phyloP scores from a whole-genome alignment of 2,113 vertebrate genomes.

The Mobula hypostoma region DNA sequence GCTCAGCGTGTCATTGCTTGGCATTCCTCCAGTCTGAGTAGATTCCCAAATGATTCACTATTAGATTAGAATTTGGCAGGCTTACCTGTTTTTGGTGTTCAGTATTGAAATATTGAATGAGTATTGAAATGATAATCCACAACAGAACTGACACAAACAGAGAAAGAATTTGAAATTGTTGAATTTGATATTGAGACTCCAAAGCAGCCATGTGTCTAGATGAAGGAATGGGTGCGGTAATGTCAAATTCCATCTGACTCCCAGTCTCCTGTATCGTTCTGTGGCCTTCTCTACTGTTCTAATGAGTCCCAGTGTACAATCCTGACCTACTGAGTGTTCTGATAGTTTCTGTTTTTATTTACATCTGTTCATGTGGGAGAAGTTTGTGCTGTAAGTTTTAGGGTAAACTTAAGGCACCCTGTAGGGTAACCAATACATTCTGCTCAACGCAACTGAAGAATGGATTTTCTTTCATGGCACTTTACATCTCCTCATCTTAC shows the following conservation, averaged over 20 bases:
- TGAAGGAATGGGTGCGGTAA: too few relatives aligned
- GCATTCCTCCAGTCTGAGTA: not conserved
- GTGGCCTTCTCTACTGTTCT: too few relatives aligned
- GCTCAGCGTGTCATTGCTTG: not conserved
- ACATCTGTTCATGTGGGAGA: not conserved
- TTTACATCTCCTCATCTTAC: not conserved
- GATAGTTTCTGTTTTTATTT: too few relatives aligned
- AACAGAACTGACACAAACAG: too few relatives aligned
- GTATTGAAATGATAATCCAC: too few relatives aligned
- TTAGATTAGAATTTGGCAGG: conserved; percentile 10
- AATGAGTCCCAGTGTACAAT: too few relatives aligned
- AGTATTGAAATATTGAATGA: not conserved
- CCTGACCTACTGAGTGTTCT: too few relatives aligned
- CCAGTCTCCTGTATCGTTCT: too few relatives aligned
- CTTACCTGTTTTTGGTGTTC: conserved; percentile 11
- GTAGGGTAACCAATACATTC: not conserved
- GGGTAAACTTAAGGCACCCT: not conserved
- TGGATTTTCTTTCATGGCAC: not conserved
- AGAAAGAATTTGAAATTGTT: too few relatives aligned
- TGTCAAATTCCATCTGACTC: too few relatives aligned
- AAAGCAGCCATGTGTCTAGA: too few relatives aligned
- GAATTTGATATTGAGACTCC: too few relatives aligned
- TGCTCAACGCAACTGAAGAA: not conserved
- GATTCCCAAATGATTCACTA: conserved; percentile 5
- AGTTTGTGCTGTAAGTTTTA: not conserved